Conservation (phyloP, 2,797 vertebrate genomes). For the Silurus lanzhouensis region DNA sequence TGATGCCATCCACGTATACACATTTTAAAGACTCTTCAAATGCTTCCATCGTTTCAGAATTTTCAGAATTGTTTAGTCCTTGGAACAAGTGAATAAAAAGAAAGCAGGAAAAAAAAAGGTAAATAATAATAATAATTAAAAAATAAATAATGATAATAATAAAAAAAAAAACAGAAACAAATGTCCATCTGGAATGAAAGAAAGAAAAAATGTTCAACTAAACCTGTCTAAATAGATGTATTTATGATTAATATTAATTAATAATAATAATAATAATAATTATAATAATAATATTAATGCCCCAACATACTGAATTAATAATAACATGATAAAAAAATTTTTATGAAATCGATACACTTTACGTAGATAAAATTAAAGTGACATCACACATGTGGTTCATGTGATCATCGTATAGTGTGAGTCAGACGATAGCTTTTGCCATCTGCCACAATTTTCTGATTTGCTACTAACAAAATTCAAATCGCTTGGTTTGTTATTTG, state of each 20-base stretch:
- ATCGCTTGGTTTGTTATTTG: background rate
- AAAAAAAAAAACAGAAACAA: no score
- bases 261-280: no score
- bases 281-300: no score
- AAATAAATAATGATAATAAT: no score
- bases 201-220: background rate
- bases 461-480: conserved; percentile 4
- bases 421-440: background rate
- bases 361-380: background rate
- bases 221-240: background rate
- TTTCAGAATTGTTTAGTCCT: background rate
- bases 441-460: background rate
- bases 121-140: background rate
- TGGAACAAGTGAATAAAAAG: background rate
- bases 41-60: background rate
- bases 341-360: no score
- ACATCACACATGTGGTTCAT: background rate
- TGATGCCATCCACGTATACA: background rate
- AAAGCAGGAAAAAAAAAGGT: background rate
- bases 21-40: background rate
- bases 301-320: no score
- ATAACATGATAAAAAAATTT: no score
- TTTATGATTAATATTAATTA: no score
- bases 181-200: no score
- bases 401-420: background rate